Conservation (phyloP, 2,113 vertebrate species). For the Vidua chalybeata region DNA sequence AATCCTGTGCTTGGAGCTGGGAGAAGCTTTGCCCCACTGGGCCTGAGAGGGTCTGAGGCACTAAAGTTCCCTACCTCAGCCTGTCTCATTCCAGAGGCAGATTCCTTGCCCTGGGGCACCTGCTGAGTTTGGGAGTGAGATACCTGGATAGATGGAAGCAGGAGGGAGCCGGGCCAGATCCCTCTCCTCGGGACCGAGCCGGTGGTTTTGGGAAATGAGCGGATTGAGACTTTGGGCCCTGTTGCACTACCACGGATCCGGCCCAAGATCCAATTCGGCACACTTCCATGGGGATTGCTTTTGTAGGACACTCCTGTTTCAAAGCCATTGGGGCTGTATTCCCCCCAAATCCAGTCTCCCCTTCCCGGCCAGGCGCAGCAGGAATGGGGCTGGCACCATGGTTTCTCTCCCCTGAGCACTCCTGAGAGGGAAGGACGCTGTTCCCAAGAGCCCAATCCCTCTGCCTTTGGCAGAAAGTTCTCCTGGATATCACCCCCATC, state of each 20-base stretch:
- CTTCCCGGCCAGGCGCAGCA: background rate
- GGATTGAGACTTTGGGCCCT: slow-evolving; percentile 50
- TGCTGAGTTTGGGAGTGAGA: slow-evolving; percentile 44
- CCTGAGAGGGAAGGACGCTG: slow-evolving; percentile 12
- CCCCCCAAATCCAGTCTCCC: slow-evolving; percentile 16
- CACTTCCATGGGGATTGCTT: slow-evolving; percentile 33
- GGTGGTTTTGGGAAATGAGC: background rate
- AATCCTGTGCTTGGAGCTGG: slow-evolving; percentile 12
- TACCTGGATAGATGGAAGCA: background rate
- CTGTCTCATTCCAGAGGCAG: slow-evolving; percentile 39
- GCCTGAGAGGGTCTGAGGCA: background rate
- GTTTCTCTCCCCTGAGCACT: background rate
- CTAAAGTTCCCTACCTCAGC: slow-evolving; percentile 78
- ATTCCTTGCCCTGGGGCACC: slow-evolving; percentile 22
- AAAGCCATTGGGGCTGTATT: slow-evolving; percentile 66
- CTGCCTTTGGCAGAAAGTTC: background rate
- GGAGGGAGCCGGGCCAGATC: background rate
- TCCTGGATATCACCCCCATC: background rate
- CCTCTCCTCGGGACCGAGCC: background rate
- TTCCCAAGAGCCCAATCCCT: slow-evolving; percentile 4
- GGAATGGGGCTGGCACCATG: background rate
- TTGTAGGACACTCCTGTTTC: slow-evolving; percentile 32
- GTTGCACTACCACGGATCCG: slow-evolving; percentile 58
- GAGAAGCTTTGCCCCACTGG: background rate
- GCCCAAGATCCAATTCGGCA: slow-evolving; percentile 27